These are phyloP conservation scores for Chloromyia formosa DNA, from an alignment of 2,888 invertebrate species.

Conservation along the genomic window DNA sequence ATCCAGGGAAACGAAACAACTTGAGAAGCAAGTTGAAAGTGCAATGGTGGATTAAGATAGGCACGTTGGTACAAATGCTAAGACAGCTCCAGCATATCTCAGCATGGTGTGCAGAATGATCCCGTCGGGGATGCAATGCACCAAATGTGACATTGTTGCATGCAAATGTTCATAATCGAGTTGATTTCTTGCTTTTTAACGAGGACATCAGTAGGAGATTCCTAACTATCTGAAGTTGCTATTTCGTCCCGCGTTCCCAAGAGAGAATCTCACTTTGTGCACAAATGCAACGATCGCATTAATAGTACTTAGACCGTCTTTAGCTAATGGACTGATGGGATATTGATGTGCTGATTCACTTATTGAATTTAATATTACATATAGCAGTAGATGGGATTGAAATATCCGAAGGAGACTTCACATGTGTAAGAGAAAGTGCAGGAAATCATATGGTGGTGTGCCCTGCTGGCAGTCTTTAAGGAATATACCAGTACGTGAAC, in stretches of 20 bases:
- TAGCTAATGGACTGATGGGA: constrained; percentile 12
- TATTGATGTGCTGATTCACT: neutral
- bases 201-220: constrained; percentile 40
- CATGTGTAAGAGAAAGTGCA: too few species aligned
- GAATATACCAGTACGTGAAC: too few species aligned
- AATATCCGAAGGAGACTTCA: too few species aligned
- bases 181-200: constrained; percentile 44
- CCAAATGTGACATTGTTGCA: constrained; percentile 40
- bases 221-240: constrained; percentile 13
- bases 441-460: too few species aligned
- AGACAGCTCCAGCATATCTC: neutral
- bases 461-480: too few species aligned
- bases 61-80: neutral
- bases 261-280: neutral
- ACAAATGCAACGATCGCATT: constrained; percentile 3
- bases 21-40: neutral
- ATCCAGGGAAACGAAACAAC: constrained; percentile 37
- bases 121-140: constrained; percentile 21
- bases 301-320: neutral
- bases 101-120: neutral
- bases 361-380: neutral
- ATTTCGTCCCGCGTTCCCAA: constrained; percentile 1
- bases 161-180: constrained; percentile 40
- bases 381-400: neutral
- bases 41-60: too few species aligned